These are phyloP conservation scores for Galerucella pusilla DNA, from an alignment of 2,888 invertebrate species.

Conservation along the genomic window DNA sequence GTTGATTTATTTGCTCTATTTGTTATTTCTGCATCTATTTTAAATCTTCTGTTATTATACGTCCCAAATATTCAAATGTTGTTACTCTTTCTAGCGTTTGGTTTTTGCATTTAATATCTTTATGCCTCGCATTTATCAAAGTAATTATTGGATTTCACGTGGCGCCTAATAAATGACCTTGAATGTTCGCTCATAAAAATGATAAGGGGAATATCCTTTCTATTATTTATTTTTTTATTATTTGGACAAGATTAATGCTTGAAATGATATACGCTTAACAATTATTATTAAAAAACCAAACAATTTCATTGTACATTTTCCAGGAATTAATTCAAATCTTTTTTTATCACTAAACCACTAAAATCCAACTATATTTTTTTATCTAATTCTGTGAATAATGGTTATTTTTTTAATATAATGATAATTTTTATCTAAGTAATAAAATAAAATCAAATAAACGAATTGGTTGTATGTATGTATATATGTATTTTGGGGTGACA, in stretches of 20 bases:
- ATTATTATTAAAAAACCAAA: neutral
- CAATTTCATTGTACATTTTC: neutral
- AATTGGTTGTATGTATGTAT: no score
- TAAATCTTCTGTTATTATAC: no score
- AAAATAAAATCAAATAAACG: constrained; percentile 12
- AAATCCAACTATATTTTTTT: constrained; percentile 19
- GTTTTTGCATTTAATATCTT: no score
- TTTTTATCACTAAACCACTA: constrained; percentile 24
- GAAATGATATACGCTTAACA: neutral
- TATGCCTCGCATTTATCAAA: no score
- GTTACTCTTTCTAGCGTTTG: no score
- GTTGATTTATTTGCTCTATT: no score
- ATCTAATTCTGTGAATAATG: constrained; percentile 37
- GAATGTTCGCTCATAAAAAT: neutral
- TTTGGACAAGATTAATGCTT: neutral
- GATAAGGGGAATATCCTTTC: neutral
- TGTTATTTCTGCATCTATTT: no score
- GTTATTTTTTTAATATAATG: constrained; percentile 20
- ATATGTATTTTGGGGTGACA: no score
- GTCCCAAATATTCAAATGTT: no score
- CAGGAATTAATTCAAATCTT: neutral
- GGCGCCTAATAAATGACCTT: neutral
- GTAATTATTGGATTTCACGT: neutral
- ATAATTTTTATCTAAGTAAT: constrained; percentile 5
- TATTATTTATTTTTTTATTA: neutral